Percentiles rank a stretch among this genome's conserved stretches.
Conservation (phyloP, 2,888 invertebrate genomes). For the Meiosimyza decipiens region DNA sequence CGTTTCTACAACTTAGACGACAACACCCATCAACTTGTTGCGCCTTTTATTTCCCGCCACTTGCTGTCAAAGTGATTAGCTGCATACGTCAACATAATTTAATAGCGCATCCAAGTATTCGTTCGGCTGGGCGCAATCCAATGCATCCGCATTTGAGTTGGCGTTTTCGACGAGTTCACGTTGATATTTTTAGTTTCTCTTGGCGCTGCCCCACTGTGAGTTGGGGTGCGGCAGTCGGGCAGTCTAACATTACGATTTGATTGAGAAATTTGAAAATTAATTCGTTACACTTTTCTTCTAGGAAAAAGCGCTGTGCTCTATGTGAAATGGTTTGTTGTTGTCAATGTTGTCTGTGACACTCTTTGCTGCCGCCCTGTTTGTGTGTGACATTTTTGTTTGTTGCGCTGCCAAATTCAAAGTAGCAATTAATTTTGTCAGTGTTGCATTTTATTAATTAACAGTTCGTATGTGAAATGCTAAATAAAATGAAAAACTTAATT, state of each 20-base stretch:
- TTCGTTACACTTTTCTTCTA: conserved; percentile 39
- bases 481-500: neutral
- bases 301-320: conserved; percentile 18
- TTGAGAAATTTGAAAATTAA: conserved; percentile 45
- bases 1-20: neutral
- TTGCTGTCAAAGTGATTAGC: conserved; percentile 43
- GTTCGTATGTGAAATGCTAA: neutral
- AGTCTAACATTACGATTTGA: conserved; percentile 31
- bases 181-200: conserved; percentile 8
- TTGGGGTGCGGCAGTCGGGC: conserved; percentile 3
- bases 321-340: conserved; percentile 18
- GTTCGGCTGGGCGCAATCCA: neutral
- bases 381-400: conserved; percentile 62
- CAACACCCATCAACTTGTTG: too few relatives aligned
- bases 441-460: conserved; percentile 36
- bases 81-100: conserved; percentile 42
- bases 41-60: neutral
- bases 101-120: conserved; percentile 37
- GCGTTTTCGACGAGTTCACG: neutral
- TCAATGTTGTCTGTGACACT: conserved; percentile 17
- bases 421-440: conserved; percentile 59
- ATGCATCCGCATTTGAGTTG: neutral
- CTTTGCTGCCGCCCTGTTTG: neutral
- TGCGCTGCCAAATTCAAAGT: conserved; percentile 60
- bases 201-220: neutral